These are phyloP conservation scores for Drosophila kohkoa DNA, from an alignment of 1,140 invertebrate species.

Conservation along the genomic window DNA sequence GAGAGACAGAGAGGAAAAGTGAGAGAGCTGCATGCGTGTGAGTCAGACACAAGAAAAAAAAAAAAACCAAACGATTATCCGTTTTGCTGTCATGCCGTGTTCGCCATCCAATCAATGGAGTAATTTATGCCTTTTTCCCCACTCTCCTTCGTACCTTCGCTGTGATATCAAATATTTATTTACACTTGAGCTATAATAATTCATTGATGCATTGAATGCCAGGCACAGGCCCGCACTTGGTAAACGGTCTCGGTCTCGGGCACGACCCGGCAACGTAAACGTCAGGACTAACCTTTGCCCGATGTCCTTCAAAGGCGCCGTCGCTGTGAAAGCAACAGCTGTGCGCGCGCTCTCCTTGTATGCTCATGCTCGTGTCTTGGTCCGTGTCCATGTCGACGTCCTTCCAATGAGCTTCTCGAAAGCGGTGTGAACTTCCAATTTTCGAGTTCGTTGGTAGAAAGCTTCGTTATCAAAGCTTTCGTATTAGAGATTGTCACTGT, in stretches of 20 bases:
- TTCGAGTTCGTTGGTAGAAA: conserved; percentile 60
- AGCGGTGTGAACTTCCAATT: conserved; percentile 56
- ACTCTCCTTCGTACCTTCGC: conserved; percentile 37
- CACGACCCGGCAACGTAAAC: conserved; percentile 81
- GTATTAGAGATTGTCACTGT: conserved; percentile 13
- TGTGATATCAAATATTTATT: conserved; percentile 80
- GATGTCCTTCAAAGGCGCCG: conserved; percentile 80
- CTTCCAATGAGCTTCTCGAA: conserved; percentile 34
- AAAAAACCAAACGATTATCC: conserved; percentile 35
- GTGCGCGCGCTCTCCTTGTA: conserved; percentile 63
- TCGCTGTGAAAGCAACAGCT: conserved; percentile 82
- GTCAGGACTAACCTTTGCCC: conserved; percentile 80
- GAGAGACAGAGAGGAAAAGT: conserved; percentile 2
- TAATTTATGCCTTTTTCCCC: conserved; percentile 70
- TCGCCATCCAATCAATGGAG: conserved; percentile 67
- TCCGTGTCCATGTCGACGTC: conserved; percentile 21
- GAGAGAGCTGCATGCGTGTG: background rate
- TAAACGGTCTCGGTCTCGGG: conserved; percentile 60
- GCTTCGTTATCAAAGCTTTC: conserved; percentile 71
- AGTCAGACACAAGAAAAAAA: conserved; percentile 11
- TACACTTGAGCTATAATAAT: conserved; percentile 81
- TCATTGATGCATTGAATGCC: conserved; percentile 77
- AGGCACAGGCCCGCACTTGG: conserved; percentile 68
- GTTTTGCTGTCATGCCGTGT: conserved; percentile 17
- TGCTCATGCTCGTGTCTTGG: background rate